phyloP scores from a whole-genome alignment of 2,113 vertebrate species.

The Hemiscyllium ocellatum region DNA sequence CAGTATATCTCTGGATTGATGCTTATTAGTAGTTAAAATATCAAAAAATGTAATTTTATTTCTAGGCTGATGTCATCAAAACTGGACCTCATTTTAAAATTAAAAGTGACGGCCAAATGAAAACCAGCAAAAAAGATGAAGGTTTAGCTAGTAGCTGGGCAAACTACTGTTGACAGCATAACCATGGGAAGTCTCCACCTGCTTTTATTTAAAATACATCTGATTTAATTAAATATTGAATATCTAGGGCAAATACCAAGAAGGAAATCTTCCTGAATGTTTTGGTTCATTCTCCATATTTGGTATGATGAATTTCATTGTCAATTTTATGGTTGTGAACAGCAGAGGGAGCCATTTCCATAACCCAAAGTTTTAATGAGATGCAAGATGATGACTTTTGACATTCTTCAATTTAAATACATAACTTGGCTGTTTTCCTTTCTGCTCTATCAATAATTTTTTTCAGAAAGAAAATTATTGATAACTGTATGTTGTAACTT shows the following conservation, averaged over 20 bases:
- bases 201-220: neutral
- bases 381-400: neutral
- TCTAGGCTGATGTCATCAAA: neutral
- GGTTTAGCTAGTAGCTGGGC: neutral
- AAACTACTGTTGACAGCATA: neutral
- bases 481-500: neutral
- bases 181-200: neutral
- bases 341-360: slow-evolving; percentile 19
- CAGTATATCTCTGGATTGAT: neutral
- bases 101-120: neutral
- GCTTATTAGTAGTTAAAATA: neutral
- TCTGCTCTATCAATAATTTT: neutral
- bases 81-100: neutral
- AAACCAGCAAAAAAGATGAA: neutral
- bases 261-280: neutral
- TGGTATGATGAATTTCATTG: neutral
- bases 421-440: neutral
- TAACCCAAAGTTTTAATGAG: neutral
- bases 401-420: neutral
- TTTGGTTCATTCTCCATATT: neutral
- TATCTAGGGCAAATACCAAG: neutral
- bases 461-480: neutral
- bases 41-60: neutral
- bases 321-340: neutral
- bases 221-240: neutral